A percentile compares a stretch with the other conserved stretches of the same genome.
Conservation (phyloP, 1,140 invertebrate species). For the Solenopsis fugax region DNA sequence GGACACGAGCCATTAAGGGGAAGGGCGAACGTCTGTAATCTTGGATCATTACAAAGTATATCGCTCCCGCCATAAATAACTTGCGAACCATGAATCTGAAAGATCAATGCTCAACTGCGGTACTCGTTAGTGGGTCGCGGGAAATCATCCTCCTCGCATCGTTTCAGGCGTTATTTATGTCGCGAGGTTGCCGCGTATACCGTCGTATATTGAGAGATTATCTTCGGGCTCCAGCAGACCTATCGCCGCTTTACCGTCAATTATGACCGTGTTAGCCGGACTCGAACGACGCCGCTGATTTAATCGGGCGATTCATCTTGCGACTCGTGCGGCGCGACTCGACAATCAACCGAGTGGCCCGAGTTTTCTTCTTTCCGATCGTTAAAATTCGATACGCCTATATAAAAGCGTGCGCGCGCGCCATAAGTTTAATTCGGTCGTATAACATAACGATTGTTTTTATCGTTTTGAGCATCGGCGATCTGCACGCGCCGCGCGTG, state of each 20-base stretch:
- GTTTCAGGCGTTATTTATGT: slow-evolving; percentile 52
- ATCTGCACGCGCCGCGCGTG: slow-evolving; percentile 2
- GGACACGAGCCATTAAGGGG: slow-evolving; percentile 34
- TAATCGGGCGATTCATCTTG: slow-evolving; percentile 39
- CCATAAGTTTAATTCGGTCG: slow-evolving; percentile 47
- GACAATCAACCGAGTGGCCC: background rate
- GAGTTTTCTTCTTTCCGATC: background rate
- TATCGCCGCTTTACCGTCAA: slow-evolving; percentile 44
- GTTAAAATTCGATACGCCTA: slow-evolving; percentile 32
- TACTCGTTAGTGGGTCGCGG: slow-evolving; percentile 47
- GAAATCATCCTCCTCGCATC: slow-evolving; percentile 40
- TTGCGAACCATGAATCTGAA: slow-evolving; percentile 28
- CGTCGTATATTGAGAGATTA: slow-evolving; percentile 53
- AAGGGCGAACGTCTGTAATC: slow-evolving; percentile 21
- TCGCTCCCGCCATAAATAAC: slow-evolving; percentile 44
- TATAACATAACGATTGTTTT: slow-evolving; percentile 62
- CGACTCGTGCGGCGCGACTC: background rate
- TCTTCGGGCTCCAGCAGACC: slow-evolving; percentile 27
- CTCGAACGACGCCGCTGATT: slow-evolving; percentile 38
- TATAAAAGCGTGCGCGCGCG: slow-evolving; percentile 32
- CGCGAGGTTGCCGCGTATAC: background rate
- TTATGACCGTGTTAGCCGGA: slow-evolving; percentile 34
- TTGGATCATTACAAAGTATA: slow-evolving; percentile 51
- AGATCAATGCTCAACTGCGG: slow-evolving; percentile 29
- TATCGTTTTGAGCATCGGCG: slow-evolving; percentile 25